These are phyloP conservation scores for Dasypogon diadema DNA, from an alignment of 2,888 invertebrate genomes.

Conservation along the genomic window DNA sequence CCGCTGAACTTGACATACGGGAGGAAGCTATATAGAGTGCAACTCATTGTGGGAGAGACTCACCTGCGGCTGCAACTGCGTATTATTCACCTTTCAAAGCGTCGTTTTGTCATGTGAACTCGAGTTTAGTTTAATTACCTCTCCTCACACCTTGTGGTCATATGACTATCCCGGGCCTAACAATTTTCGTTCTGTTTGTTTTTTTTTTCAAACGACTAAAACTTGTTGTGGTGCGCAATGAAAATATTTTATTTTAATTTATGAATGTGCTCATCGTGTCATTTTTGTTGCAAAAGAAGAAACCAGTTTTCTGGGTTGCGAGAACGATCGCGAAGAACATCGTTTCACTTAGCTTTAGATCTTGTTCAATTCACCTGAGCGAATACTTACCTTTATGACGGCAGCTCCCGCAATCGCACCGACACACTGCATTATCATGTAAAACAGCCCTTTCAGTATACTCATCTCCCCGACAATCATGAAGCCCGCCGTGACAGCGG, in stretches of 20 bases:
- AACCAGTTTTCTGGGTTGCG: slow-evolving; percentile 8
- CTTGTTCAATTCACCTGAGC: no score
- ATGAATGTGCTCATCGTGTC: slow-evolving; percentile 10
- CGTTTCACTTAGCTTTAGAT: no score
- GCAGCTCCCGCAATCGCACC: slow-evolving; percentile 87
- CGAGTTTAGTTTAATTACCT: slow-evolving; percentile 2
- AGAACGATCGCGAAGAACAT: slow-evolving; percentile 10
- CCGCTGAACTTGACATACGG: slow-evolving; percentile 28
- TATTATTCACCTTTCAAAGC: not conserved
- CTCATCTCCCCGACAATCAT: slow-evolving; percentile 85
- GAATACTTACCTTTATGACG: slow-evolving; percentile 76
- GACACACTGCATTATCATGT: slow-evolving; percentile 83
- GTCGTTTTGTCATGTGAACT: slow-evolving; percentile 9
- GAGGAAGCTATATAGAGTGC: not conserved
- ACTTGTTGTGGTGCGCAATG: slow-evolving; percentile 18
- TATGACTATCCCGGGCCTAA: not conserved
- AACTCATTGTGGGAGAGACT: not conserved
- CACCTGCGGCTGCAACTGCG: slow-evolving; percentile 17
- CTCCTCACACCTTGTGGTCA: not conserved
- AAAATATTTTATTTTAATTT: not conserved
- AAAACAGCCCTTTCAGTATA: slow-evolving; percentile 81
- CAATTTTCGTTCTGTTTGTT: not conserved
- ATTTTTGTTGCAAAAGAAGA: not conserved
- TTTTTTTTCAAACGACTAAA: not conserved
- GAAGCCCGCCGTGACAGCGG: slow-evolving; percentile 88